Conservation (phyloP, 2,113 vertebrate genomes). For the Castor canadensis region DNA sequence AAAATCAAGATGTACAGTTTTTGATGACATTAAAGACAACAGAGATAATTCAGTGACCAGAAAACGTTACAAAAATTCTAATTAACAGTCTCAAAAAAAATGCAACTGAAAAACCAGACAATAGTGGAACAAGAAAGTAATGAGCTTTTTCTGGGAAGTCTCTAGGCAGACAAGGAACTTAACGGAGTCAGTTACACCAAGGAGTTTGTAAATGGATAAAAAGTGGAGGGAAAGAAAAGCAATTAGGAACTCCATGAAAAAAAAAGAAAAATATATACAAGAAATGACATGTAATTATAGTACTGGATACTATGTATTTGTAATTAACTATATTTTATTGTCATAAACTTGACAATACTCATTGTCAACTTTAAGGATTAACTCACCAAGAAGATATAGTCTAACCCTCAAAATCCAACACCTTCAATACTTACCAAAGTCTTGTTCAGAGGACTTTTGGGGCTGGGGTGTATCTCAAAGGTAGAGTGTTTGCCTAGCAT, state of each 20-base stretch:
- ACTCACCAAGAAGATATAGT: neutral
- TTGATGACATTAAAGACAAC: neutral
- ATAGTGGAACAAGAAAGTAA: neutral
- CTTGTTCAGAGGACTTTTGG: neutral
- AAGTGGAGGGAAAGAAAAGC: neutral
- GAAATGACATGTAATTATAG: neutral
- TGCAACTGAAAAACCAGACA: neutral
- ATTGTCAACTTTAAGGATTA: neutral
- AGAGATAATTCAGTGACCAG: neutral
- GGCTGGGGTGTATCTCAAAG: too few species aligned
- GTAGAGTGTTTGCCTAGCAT: too few species aligned
- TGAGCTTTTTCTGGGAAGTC: neutral
- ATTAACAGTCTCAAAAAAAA: neutral
- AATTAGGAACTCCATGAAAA: too few species aligned
- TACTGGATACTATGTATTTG: neutral
- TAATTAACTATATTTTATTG: neutral
- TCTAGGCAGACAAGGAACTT: neutral
- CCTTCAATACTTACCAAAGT: neutral
- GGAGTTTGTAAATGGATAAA: neutral
- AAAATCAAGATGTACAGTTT: neutral
- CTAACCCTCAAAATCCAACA: neutral
- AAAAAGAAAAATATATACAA: neutral
- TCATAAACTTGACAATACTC: neutral
- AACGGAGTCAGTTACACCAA: neutral
- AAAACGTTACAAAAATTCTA: neutral